phyloP scores from a whole-genome alignment of 2,113 vertebrate species.

The Melospiza georgiana region DNA sequence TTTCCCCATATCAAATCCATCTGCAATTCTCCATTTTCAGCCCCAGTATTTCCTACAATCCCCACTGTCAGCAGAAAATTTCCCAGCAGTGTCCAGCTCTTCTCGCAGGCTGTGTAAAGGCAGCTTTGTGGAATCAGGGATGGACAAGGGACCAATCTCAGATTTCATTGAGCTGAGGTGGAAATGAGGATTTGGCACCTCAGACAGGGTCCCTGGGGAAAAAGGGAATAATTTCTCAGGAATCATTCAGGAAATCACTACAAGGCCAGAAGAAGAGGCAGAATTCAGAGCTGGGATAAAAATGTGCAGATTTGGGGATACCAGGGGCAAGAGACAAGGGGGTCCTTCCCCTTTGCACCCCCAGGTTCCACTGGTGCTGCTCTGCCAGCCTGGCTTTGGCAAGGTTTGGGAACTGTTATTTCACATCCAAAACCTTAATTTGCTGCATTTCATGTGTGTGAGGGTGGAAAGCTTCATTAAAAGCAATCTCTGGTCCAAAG shows the following conservation, averaged over 20 bases:
- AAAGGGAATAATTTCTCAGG: not conserved
- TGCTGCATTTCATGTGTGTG: not conserved
- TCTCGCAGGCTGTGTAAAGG: not conserved
- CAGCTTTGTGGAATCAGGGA: not conserved
- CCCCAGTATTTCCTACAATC: not conserved
- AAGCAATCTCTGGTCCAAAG: not conserved
- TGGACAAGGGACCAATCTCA: not conserved
- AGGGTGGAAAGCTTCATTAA: not conserved
- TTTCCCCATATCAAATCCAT: not conserved
- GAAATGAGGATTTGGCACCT: not conserved
- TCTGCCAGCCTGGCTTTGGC: not conserved
- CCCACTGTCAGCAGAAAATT: not conserved
- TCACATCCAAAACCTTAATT: not conserved
- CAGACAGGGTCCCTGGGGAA: not conserved
- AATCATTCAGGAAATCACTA: not conserved
- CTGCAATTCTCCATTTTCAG: not conserved
- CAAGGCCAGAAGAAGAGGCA: not conserved
- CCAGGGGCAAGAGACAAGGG: rapidly evolving
- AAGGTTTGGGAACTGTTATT: not conserved
- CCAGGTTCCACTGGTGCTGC: not conserved
- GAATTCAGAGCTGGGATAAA: not conserved
- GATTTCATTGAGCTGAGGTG: not conserved
- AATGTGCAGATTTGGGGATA: not conserved
- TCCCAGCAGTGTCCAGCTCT: not conserved
- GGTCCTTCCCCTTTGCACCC: not conserved